Evolutionary conservation across 2,888 invertebrate genomes (phyloP), one percentile per base, ranked within the genome.

Genomic region (Mesochorus sp.): DNA sequence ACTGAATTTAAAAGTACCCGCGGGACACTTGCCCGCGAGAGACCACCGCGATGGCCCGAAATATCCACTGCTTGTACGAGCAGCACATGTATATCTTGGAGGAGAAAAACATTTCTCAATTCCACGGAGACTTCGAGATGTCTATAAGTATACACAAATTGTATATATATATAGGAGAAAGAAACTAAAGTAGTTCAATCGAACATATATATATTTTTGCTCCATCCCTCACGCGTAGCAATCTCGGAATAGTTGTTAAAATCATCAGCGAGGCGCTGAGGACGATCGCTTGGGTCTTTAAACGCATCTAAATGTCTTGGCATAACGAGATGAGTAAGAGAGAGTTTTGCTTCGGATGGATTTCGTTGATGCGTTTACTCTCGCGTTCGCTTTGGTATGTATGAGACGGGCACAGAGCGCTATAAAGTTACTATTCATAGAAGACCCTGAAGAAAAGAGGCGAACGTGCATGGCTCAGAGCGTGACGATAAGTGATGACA

Each of bases 221-320:
- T 8, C 8, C 17, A 70, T 80, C 75, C 72, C 81, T 81, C 81
- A 81, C 81, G 79, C 81, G 80, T 80, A 42, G 44, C 26, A 26
- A 66, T 75, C 77, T 73, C 68, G 75, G 80, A 80, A 80, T 80
- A 80, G 77, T 80, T 64, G 68, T 66, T 19, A 64, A 67, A 61
- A 34, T 31, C 59, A 42, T 12, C 53, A 26, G 42, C 51, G 51
- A 31, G n/a, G 37, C 24, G 75, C 62, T 14, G 47, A 55, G 31
- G 31, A 6, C 59, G 39, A 55, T 71, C 68, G 74, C 81, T 68
- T 79, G 81, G 79, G 74, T 68, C 73, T 62, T 19, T 55, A 28
- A 53, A 49, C 34, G 67, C 31, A 39, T 10, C 14, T 12, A 14
- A 6, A 14, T 1, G 2, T 42, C 67, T 55, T 21, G 5, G 31